A percentile compares a stretch with the other conserved stretches of the same genome.
Conservation (phyloP, 2,888 invertebrate genomes). For the Orthonychiurus folsomi region DNA sequence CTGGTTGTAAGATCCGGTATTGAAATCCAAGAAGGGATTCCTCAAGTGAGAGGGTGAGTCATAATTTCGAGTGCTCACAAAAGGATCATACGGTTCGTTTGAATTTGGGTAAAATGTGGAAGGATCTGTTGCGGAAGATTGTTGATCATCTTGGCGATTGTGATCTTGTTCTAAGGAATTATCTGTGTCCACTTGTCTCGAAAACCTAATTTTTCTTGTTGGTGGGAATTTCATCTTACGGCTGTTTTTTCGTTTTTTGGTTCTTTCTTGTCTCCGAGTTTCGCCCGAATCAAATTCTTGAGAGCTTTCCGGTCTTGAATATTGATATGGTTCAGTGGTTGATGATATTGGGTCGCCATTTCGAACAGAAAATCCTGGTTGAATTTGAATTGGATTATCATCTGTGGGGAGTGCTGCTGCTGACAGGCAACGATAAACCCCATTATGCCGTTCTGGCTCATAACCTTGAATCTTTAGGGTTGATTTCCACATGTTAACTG, state of each 20-base stretch:
- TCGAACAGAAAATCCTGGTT: not conserved
- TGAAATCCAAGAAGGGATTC: not conserved
- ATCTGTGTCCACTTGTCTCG: not conserved
- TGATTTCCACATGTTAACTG: conserved; percentile 32
- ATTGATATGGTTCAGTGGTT: not conserved
- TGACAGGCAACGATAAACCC: conserved; percentile 37
- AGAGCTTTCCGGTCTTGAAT: not conserved
- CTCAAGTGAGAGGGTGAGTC: not conserved
- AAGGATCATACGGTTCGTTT: conserved; percentile 4
- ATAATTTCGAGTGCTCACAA: not conserved
- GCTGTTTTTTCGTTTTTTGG: conserved; percentile 10
- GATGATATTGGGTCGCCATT: not conserved
- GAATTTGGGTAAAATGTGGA: not conserved
- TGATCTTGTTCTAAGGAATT: not conserved
- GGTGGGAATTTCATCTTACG: conserved; percentile 9
- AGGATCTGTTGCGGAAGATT: not conserved
- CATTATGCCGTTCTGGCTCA: conserved; percentile 29
- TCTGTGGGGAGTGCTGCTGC: conserved; percentile 31
- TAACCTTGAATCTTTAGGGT: conserved; percentile 29
- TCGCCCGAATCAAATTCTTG: conserved; percentile 15
- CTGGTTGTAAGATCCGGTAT: not conserved
- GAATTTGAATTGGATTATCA: not conserved
- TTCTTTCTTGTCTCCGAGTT: not conserved
- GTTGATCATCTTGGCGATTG: not conserved
- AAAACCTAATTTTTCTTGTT: conserved; percentile 13